These are phyloP conservation scores for Leistus spinibarbis DNA, from an alignment of 2,888 invertebrate species.

Conservation along the genomic window DNA sequence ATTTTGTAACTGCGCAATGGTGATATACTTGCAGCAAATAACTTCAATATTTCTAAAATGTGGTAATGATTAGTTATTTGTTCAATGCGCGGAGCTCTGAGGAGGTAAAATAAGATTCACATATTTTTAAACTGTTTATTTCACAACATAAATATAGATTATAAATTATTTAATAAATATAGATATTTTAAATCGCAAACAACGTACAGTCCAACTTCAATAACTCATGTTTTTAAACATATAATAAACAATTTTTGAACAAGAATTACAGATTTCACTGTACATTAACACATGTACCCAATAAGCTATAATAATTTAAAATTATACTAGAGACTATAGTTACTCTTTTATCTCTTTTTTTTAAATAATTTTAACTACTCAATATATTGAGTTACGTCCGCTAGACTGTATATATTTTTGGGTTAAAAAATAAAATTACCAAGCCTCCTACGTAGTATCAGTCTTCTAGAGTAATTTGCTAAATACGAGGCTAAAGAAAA, in stretches of 20 bases:
- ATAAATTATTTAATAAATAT: not conserved
- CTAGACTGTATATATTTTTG: not conserved
- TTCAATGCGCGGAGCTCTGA: no score
- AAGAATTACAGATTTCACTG: not conserved
- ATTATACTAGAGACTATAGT: no score
- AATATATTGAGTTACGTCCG: not conserved
- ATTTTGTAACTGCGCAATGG: no score
- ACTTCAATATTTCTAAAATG: no score
- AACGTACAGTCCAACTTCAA: not conserved
- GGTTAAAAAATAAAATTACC: slow-evolving; percentile 1
- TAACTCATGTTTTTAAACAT: not conserved
- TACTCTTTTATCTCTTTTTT: no score
- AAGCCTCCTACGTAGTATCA: not conserved
- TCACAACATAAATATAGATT: not conserved
- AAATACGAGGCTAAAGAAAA: slow-evolving; percentile 15
- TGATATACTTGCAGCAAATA: no score
- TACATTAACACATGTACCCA: no score
- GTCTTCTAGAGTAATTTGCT: slow-evolving; percentile 23
- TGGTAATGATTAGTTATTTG: no score
- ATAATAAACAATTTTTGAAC: not conserved
- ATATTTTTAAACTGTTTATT: not conserved
- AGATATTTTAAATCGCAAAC: not conserved
- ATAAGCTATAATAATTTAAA: no score
- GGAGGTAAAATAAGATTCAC: not conserved
- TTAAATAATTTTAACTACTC: not conserved